These are phyloP conservation scores for Drosophila watanabei DNA, from an alignment of 1,140 invertebrate species.

Conservation along the genomic window DNA sequence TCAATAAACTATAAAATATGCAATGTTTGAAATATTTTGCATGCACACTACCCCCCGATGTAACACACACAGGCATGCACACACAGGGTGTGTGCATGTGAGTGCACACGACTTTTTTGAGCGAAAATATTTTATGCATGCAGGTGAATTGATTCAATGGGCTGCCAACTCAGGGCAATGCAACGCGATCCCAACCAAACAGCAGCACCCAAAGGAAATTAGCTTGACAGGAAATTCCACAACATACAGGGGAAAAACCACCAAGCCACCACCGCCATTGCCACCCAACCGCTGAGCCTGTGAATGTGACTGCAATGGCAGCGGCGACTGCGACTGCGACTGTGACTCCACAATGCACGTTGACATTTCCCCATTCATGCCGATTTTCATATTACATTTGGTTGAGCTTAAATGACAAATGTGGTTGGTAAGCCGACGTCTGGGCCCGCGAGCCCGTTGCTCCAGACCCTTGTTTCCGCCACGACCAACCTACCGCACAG, in stretches of 20 bases:
- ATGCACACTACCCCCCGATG: conserved; percentile 13
- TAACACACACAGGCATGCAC: not conserved
- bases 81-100: conserved; percentile 13
- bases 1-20: conserved; percentile 84
- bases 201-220: conserved; percentile 80
- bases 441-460: conserved; percentile 42
- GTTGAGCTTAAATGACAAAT: conserved; percentile 81
- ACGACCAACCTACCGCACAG: not conserved
- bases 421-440: conserved; percentile 77
- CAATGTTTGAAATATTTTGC: conserved; percentile 79
- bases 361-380: conserved; percentile 75
- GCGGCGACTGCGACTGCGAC: not conserved
- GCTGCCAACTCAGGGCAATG: conserved; percentile 52
- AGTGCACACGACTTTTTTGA: conserved; percentile 38
- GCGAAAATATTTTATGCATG: conserved; percentile 80
- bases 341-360: conserved; percentile 56
- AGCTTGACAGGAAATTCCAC: conserved; percentile 82
- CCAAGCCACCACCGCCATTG: conserved; percentile 27
- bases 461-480: conserved; percentile 19
- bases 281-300: conserved; percentile 1
- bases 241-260: conserved; percentile 61
- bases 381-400: conserved; percentile 82
- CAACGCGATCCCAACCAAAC: conserved; percentile 50
- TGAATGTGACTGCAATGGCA: conserved; percentile 6
- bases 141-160: conserved; percentile 82